A percentile compares a stretch with the other conserved stretches of the same genome.
These are phyloP conservation scores for Montifringilla adamsi DNA, from an alignment of 2,113 vertebrate species.

Conservation along the genomic window DNA sequence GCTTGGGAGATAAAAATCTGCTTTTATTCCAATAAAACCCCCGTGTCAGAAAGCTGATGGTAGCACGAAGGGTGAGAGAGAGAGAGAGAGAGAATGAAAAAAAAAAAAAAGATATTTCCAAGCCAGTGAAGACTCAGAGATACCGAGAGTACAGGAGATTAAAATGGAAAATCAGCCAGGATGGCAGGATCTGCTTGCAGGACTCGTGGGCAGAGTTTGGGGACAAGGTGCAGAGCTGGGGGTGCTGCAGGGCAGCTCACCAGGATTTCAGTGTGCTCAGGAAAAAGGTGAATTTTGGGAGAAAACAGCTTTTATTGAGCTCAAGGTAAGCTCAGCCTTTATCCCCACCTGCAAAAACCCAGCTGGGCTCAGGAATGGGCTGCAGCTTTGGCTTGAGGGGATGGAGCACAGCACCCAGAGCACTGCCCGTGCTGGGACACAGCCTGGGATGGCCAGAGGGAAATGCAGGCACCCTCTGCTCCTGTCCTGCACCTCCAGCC, in stretches of 20 bases:
- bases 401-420: neutral
- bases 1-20: slow-evolving; percentile 57
- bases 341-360: neutral
- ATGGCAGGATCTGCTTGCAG: neutral
- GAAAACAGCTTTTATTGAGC: neutral
- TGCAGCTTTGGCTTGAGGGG: neutral
- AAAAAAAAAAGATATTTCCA: neutral
- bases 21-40: slow-evolving; percentile 36
- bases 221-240: neutral
- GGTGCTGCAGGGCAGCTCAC: neutral
- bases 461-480: neutral
- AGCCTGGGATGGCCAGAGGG: neutral
- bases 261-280: neutral
- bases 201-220: neutral
- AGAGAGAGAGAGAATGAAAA: neutral
- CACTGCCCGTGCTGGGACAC: neutral
- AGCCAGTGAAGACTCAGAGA: neutral
- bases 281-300: neutral
- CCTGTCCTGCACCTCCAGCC: neutral
- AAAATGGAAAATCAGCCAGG: neutral
- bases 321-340: neutral
- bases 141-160: neutral
- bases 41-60: neutral
- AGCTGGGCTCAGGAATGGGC: neutral
- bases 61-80: neutral